Evolutionary conservation across 2,113 vertebrate genomes (phyloP), one percentile per base, ranked within the genome.

Genomic region (Emydocephalus ijimae): DNA sequence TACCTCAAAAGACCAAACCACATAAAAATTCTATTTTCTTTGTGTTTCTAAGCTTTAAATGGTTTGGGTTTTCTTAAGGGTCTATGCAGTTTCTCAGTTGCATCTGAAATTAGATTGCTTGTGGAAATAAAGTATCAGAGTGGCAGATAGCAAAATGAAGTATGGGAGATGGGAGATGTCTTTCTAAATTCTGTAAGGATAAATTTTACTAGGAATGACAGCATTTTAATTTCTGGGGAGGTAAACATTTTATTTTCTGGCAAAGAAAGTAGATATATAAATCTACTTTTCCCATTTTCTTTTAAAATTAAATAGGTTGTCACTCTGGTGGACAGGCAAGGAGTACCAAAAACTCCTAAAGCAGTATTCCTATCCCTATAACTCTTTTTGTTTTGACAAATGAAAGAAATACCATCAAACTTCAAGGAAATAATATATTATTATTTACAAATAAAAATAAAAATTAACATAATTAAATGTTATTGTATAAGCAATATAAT

Each of bases 211-310:
- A 39, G 34, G 12, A 2, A 15, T 92, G 20, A 92, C 93, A 90
- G 52, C 61, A 94, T 92, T 89, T 95, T 74, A 95, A 95, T 81
- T 85, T 88, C 2, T 92, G 92, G 74, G 89, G 94, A 95, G 89
- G 88, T 10, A 87, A 20, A 26, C 91, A 91, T 18, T 34, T 11
- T 56, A 54, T 61, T 90, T 95, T n/a, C 21, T 93, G 34, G 0
- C 0, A 91, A 50, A 95, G 29, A 61, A 0, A 43, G 4, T 12
- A 90, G 48, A n/a, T 1, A 88, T 93, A 95, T 26, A 92, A 92
- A 57, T 1, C 39, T 69, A 5, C 93, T 87, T 39, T 0, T 15
- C 94, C 90, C 9, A 94, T 87, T 34, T 55, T 50, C n/a, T 91
- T 0, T 20, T 94, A 90, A 88, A 90, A 55, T 92, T 5, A 93